Evolutionary conservation across 2,113 vertebrate genomes (phyloP), one percentile per base, ranked within the genome.

Genomic region (Prochilodus magdalenae): DNA sequence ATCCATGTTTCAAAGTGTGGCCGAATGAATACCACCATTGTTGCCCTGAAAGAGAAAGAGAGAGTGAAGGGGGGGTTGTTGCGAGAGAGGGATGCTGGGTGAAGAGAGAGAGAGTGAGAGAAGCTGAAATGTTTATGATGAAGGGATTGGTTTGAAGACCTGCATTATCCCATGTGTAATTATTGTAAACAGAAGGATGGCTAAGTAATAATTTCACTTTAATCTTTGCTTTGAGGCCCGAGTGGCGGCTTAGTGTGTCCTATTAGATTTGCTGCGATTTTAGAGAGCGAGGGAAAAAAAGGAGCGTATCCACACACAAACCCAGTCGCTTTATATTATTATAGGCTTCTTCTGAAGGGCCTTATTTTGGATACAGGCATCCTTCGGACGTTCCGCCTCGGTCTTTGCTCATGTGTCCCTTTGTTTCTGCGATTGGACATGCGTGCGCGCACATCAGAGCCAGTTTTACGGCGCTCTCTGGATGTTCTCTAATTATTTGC

Each of bases 21-120:
- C 90, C 89, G 88, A 86, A 93, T 94, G 93, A 94, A 94, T 93
- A 87, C 83, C 80, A 73, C 89, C 89, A 93, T 94, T 94, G 94
- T 94, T 89, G 57, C 57, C n/a, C 57, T 85, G 87, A 85, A 89
- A 66, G 70, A 66, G 44, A 49, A 51, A 73, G 71, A 47, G 72
- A 36, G 62, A 78, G 87, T 66, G 86, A 77, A 86, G 79, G 24
- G 55, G 69, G 27, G 22, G 84, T 3, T 3, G 36, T 36, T 36
- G 81, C 75, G 49, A 59, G 49, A 27, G 70, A 60, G 63, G 66
- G 49, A 26, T 15, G 26, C 15, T 7, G 51, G 44, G 47, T n/a
- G 74, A 63, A 57, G 59, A 73, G 70, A 30, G 57, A 49, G 77
- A 75, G 73, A 82, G 67, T 51, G 83, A 57, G 44, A 85, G 72